Conservation (phyloP, 2,888 invertebrate genomes). For the Oligia latruncula region DNA sequence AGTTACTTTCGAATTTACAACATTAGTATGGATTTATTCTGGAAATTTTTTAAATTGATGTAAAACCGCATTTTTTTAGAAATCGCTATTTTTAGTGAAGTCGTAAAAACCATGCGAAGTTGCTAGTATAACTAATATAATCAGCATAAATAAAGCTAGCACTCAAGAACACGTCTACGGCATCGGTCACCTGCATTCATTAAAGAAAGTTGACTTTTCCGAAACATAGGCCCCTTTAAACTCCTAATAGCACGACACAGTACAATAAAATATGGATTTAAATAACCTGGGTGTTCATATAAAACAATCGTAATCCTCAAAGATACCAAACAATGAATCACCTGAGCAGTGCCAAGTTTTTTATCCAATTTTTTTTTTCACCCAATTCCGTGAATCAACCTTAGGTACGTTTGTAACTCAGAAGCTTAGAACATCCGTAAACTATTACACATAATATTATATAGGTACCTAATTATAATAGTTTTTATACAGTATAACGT, state of each 20-base stretch:
- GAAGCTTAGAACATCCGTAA: slow-evolving; percentile 44
- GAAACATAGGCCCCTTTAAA: neutral
- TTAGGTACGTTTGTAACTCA: slow-evolving; percentile 13
- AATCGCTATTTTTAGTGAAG: neutral
- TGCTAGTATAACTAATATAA: too few species aligned
- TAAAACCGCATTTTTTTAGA: too few species aligned
- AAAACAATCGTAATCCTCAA: neutral
- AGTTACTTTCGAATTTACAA: too few species aligned
- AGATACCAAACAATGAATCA: slow-evolving; percentile 29
- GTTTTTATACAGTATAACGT: slow-evolving; percentile 23
- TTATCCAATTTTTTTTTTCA: slow-evolving; percentile 59
- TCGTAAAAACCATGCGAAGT: neutral
- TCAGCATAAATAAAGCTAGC: too few species aligned
- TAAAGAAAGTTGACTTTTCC: neutral
- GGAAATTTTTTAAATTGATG: too few species aligned
- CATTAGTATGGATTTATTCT: too few species aligned
- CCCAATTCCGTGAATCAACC: slow-evolving; percentile 49
- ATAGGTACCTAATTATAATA: neutral
- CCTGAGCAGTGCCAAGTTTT: slow-evolving; percentile 41
- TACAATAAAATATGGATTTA: neutral
- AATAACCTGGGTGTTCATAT: neutral
- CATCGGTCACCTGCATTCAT: neutral
- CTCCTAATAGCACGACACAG: neutral
- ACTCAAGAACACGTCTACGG: too few species aligned
- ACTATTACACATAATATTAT: slow-evolving; percentile 12